Evolutionary conservation across 1,140 invertebrate genomes (phyloP).

Genomic region (Drosophila jambulina): DNA sequence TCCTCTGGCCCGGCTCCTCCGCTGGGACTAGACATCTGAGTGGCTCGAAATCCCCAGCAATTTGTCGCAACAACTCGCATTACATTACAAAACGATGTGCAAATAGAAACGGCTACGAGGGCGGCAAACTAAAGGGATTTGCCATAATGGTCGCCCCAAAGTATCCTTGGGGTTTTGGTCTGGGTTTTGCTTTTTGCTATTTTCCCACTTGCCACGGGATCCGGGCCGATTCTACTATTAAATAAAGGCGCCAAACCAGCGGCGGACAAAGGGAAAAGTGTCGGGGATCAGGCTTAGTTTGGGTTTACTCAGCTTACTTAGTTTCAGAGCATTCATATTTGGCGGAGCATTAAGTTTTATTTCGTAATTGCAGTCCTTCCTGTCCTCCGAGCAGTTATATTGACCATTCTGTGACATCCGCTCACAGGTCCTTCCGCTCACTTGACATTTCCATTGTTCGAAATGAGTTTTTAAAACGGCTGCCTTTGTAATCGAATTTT

Average conservation of each 20-base stretch:
- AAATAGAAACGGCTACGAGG: slow-evolving; percentile 66
- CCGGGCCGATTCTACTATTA: slow-evolving; percentile 36
- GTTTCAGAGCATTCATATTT: slow-evolving; percentile 24
- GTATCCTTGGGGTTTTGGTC: slow-evolving; percentile 40
- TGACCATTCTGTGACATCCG: slow-evolving; percentile 19
- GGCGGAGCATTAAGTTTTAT: slow-evolving; percentile 31
- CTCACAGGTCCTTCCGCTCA: slow-evolving; percentile 6
- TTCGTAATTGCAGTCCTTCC: slow-evolving; percentile 31
- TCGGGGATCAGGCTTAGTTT: slow-evolving; percentile 33
- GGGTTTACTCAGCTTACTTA: slow-evolving; percentile 19
- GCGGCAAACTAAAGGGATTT: slow-evolving; percentile 74
- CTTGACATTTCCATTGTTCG: slow-evolving; percentile 25
- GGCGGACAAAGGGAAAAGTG: slow-evolving; percentile 9
- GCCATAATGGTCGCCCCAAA: slow-evolving; percentile 61
- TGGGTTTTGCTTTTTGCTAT: slow-evolving; percentile 40
- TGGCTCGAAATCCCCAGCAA: slow-evolving; percentile 73
- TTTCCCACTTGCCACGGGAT: slow-evolving; percentile 31
- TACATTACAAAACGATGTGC: slow-evolving; percentile 81
- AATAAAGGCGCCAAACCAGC: slow-evolving; percentile 36
- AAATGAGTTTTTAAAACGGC: slow-evolving; percentile 22
- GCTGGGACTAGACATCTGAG: slow-evolving; percentile 42
- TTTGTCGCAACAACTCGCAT: slow-evolving; percentile 80
- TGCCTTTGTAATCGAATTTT: slow-evolving; percentile 33
- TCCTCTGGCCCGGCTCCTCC: slow-evolving; percentile 3
- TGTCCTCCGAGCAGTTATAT: slow-evolving; percentile 10